A percentile compares a stretch with the other conserved stretches of the same genome.
These are phyloP conservation scores for Bos taurus DNA, from an alignment of 2,113 vertebrate genomes.

Conservation along the genomic window ARS-UCD2.0 NC_037344.1:40082001-40082500, in stretches of 20 bases:
- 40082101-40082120: neutral
- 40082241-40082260: slow-evolving; percentile 26
- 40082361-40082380: slow-evolving; percentile 31
- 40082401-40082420: neutral
- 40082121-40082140: neutral
- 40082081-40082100: neutral
- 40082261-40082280: neutral
- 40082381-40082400: slow-evolving; percentile 22
- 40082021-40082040: neutral
- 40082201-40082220: neutral
- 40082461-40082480: neutral
- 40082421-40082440: neutral
- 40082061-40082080: neutral
- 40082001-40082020: neutral
- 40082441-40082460: neutral
- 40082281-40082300: slow-evolving; percentile 16
- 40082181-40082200: neutral
- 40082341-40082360: neutral
- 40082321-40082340: slow-evolving; percentile 28
- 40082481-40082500: neutral
- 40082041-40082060: neutral
- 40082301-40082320: neutral
- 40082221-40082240: slow-evolving; percentile 25
- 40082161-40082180: neutral
- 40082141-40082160: neutral